phyloP scores from a whole-genome alignment of 2,797 vertebrate species.

The Peromyscus attwateri region DNA sequence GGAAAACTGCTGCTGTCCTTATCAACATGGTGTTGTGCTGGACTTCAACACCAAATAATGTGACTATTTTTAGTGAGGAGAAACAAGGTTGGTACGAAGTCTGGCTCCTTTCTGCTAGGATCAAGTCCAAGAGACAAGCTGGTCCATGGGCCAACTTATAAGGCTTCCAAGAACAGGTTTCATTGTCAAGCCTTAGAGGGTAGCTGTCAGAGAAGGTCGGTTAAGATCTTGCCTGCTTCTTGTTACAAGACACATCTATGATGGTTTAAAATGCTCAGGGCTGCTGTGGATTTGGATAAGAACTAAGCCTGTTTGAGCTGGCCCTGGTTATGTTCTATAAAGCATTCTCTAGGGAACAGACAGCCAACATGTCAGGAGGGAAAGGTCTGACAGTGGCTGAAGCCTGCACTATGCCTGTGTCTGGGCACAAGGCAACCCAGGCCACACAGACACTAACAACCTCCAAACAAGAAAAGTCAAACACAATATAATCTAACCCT shows the following conservation, averaged over 20 bases:
- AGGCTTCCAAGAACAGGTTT: slow-evolving; percentile 74
- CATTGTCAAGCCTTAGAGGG: slow-evolving; percentile 64
- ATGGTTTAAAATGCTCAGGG: slow-evolving; percentile 29
- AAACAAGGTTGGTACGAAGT: slow-evolving; percentile 64
- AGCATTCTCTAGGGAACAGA: neutral
- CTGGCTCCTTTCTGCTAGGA: slow-evolving; percentile 69
- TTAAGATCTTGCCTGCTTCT: neutral
- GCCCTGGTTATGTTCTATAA: neutral
- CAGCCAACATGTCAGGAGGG: neutral
- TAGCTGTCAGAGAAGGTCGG: slow-evolving; percentile 20
- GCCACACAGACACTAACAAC: slow-evolving; percentile 1
- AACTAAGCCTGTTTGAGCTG: slow-evolving; percentile 24
- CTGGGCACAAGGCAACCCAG: neutral
- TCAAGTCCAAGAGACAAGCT: slow-evolving; percentile 69
- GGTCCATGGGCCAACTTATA: slow-evolving; percentile 28
- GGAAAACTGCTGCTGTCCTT: slow-evolving; percentile 72
- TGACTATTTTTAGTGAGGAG: slow-evolving; percentile 78
- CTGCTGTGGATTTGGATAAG: slow-evolving; percentile 10
- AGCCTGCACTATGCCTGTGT: neutral
- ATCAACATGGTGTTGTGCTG: slow-evolving; percentile 69
- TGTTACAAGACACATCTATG: neutral
- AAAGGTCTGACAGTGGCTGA: neutral
- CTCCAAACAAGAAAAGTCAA: slow-evolving; percentile 9
- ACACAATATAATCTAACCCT: neutral
- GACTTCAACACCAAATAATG: slow-evolving; percentile 41